Evolutionary conservation across 2,888 invertebrate genomes (phyloP).

Genomic region (Erpobdella octoculata): DNA sequence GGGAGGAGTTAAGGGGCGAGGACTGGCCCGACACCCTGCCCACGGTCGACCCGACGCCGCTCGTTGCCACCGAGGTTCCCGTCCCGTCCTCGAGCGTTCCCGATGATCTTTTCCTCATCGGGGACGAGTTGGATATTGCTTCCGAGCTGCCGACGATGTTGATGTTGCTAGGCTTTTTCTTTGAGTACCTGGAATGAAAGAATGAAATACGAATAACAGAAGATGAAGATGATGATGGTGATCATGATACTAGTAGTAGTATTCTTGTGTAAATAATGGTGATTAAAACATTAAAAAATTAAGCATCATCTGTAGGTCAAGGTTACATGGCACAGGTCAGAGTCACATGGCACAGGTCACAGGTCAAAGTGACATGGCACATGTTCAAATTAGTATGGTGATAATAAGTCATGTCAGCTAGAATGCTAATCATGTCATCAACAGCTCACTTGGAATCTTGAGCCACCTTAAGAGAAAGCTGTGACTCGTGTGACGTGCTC

Average conservation of each 20-base stretch:
- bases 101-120: slow-evolving; percentile 45
- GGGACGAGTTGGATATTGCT: slow-evolving; percentile 38
- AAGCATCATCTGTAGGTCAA: no score
- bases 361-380: no score
- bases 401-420: no score
- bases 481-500: slow-evolving; percentile 84
- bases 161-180: slow-evolving; percentile 42
- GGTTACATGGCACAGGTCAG: no score
- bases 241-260: no score
- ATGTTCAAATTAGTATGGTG: no score
- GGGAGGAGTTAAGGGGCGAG: slow-evolving; percentile 49
- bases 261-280: no score
- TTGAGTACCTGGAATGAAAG: slow-evolving; percentile 21
- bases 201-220: no score
- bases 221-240: no score
- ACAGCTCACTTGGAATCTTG: slow-evolving; percentile 37
- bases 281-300: no score
- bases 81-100: slow-evolving; percentile 38
- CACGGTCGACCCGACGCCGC: slow-evolving; percentile 37
- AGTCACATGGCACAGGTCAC: no score
- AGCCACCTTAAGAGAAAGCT: slow-evolving; percentile 64
- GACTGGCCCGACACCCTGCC: slow-evolving; percentile 48
- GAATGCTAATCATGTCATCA: no score
- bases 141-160: slow-evolving; percentile 48
- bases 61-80: slow-evolving; percentile 34